Percentiles rank a stretch among this genome's conserved stretches.
These are phyloP conservation scores for Chelidonichthys spinosus DNA, from an alignment of 2,797 vertebrate genomes.

Conservation along the genomic window DNA sequence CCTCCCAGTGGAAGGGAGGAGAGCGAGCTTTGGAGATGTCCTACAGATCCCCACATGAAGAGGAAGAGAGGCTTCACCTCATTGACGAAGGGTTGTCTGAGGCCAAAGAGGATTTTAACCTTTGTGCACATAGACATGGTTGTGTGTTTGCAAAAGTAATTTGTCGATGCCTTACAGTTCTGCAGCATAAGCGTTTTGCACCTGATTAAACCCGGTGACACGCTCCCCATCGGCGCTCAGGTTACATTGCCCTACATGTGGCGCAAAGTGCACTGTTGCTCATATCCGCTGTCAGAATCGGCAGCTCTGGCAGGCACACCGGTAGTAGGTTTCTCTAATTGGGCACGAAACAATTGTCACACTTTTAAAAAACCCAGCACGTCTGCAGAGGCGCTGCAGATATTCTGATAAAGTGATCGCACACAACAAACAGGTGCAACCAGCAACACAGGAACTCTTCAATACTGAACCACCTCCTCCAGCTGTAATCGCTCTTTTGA, in stretches of 20 bases:
- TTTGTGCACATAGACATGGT: neutral
- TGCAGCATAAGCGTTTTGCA: conserved; percentile 33
- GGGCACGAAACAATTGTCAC: conserved; percentile 30
- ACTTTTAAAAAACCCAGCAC: conserved; percentile 35
- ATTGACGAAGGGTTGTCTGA: neutral
- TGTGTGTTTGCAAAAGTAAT: conserved; percentile 3
- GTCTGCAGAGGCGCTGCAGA: conserved; percentile 63
- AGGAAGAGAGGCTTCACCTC: neutral
- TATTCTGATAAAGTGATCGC: conserved; percentile 68
- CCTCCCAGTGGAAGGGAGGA: conserved; percentile 12
- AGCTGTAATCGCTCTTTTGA: conserved; percentile 42
- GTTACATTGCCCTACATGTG: conserved; percentile 58
- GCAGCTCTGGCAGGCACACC: conserved; percentile 14
- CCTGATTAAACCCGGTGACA: conserved; percentile 46
- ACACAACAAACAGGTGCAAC: conserved; percentile 75
- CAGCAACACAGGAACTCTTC: conserved; percentile 66
- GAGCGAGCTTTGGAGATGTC: neutral
- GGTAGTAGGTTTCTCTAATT: conserved; percentile 48
- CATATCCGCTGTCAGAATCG: conserved; percentile 46
- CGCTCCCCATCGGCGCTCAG: conserved; percentile 20
- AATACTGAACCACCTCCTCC: conserved; percentile 48
- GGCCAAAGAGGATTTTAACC: neutral
- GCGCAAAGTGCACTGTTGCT: conserved; percentile 61
- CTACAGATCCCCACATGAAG: neutral
- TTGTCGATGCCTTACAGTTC: conserved; percentile 14